Conservation (phyloP, 2,888 invertebrate species). For the Drosophila kambysellisi region DNA sequence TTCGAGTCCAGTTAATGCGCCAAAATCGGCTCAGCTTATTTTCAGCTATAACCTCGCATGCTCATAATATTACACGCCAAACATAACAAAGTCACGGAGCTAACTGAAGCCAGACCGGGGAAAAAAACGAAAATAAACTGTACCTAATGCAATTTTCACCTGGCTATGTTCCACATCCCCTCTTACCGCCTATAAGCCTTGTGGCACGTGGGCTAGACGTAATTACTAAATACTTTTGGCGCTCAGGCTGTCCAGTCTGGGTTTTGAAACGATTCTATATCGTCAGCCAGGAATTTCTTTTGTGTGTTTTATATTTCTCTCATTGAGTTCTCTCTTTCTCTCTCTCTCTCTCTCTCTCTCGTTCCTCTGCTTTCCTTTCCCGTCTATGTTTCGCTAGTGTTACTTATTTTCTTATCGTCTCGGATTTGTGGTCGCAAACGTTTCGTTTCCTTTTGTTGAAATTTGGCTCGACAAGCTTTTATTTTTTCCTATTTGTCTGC, state of each 20-base stretch:
- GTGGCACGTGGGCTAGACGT: constrained; percentile 53
- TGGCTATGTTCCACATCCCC: constrained; percentile 22
- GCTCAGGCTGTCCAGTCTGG: constrained; percentile 50
- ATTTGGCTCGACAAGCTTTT: constrained; percentile 70
- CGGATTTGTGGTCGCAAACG: constrained; percentile 79
- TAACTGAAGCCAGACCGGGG: constrained; percentile 6
- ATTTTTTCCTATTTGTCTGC: constrained; percentile 67
- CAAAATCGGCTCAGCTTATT: constrained; percentile 45
- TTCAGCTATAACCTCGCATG: constrained; percentile 62
- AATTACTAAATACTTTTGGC: constrained; percentile 79
- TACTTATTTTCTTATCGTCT: constrained; percentile 79
- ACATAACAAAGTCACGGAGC: constrained; percentile 32
- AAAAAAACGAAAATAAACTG: constrained; percentile 16
- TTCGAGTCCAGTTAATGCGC: constrained; percentile 15
- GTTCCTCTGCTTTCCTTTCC: not conserved
- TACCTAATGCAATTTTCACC: constrained; percentile 77
- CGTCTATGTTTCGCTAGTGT: constrained; percentile 33
- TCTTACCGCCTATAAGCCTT: not conserved
- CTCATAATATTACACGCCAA: constrained; percentile 43
- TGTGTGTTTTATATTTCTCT: constrained; percentile 25
- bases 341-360: not conserved
- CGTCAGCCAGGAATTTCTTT: constrained; percentile 48
- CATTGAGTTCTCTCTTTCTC: not conserved
- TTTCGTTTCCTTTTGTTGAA: constrained; percentile 75
- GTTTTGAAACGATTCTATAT: constrained; percentile 25